Evolutionary conservation across 2,113 vertebrate species (phyloP).

Genomic region (Aepyceros melampus): DNA sequence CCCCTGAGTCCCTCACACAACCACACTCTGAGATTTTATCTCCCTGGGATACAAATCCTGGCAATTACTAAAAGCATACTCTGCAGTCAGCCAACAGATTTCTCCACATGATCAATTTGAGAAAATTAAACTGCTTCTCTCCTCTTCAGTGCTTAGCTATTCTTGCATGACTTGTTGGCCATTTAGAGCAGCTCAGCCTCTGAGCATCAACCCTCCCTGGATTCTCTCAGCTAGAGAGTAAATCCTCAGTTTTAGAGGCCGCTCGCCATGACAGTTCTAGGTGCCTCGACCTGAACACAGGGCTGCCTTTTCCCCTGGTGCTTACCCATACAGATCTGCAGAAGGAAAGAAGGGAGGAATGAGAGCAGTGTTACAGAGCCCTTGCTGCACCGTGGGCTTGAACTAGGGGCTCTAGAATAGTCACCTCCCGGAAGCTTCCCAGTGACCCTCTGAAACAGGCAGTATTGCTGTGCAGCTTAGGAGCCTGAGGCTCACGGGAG

Average conservation of each 20-base stretch:
- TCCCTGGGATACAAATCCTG: constrained; percentile 11
- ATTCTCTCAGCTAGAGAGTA: neutral
- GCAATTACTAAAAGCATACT: neutral
- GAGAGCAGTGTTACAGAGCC: neutral
- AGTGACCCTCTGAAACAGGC: neutral
- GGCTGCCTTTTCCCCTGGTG: neutral
- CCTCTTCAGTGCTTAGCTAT: neutral
- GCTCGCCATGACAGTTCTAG: neutral
- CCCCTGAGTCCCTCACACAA: neutral
- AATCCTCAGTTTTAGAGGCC: neutral
- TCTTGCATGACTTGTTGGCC: neutral
- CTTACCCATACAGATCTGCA: neutral
- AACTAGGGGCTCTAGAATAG: rapidly evolving
- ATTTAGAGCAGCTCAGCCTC: neutral
- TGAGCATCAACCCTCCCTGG: rapidly evolving
- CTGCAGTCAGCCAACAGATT: neutral
- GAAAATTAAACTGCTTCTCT: constrained; percentile 38
- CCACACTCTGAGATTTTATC: neutral
- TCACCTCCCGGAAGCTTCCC: neutral
- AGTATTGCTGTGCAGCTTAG: neutral
- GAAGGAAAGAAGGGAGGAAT: neutral
- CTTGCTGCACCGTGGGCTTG: rapidly evolving
- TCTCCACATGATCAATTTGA: constrained; percentile 5
- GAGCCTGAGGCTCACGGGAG: neutral
- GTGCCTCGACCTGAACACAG: neutral